Conservation (phyloP, 2,888 invertebrate genomes). For the Mythimna vitellina region DNA sequence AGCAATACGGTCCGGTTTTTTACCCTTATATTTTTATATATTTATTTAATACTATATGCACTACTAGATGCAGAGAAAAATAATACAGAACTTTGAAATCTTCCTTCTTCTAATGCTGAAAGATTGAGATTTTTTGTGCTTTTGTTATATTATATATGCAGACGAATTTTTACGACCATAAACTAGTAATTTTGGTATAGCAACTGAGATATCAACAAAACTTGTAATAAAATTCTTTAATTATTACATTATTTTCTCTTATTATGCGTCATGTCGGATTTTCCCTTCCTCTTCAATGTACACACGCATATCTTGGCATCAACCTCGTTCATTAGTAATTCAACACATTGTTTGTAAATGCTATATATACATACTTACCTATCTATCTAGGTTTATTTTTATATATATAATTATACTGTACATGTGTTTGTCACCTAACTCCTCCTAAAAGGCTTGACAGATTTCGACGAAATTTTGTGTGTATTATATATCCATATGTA, state of each 20-base stretch:
- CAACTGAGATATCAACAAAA: not conserved
- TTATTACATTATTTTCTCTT: not conserved
- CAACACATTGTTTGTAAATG: slow-evolving; percentile 39
- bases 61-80: no score
- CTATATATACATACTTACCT: not conserved
- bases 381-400: not conserved
- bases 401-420: not conserved
- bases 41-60: no score
- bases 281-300: not conserved
- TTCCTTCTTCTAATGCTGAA: not conserved
- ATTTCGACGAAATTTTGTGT: no score
- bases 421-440: no score
- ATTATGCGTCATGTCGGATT: slow-evolving; percentile 20
- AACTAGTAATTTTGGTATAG: not conserved
- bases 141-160: no score
- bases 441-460: no score
- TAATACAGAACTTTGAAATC: not conserved
- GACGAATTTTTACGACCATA: not conserved
- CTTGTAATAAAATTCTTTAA: not conserved
- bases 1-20: no score
- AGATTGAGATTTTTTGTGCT: not conserved
- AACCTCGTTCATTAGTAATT: slow-evolving; percentile 41
- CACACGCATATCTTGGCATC: slow-evolving; percentile 43
- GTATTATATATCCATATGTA: no score
- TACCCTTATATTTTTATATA: no score